Evolutionary conservation across 2,888 invertebrate species (phyloP), one percentile per base, ranked within the genome.

Genomic region (Macaria notata): DNA sequence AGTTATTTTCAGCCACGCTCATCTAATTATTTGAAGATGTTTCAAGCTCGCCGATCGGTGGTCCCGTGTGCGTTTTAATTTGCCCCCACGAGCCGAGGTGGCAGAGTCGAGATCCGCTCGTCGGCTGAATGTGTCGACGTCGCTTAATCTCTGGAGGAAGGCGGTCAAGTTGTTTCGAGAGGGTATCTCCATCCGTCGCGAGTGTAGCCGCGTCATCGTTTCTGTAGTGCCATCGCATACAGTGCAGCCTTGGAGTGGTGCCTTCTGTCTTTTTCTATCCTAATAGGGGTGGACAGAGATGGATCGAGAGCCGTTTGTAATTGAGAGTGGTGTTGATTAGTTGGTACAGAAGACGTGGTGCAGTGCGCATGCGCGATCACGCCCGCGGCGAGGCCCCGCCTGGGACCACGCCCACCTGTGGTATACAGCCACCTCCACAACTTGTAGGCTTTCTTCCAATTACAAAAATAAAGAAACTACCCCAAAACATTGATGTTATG

Each of bases 321-420:
- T 72, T 76, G 70, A 70, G 67, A 72, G 74, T 71, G 63, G 68
- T 68, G 59, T 66, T 68, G 68, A 75, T 75, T 74, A 73, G 73
- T 64, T 66, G 68, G 71, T 70, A 71, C 71, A 75, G 73, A 75
- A 75, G 70, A 70, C 66, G 56, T 65, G 66, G 70, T 71, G 68
- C 59, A 70, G 60, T 61, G 79, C 90, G 90, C 90, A 88, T 88
- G 90, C 90, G 89, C 76, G 69, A 56, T 61, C 78, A 81, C 88
- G 88, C 88, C 88, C 83, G 83, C 73, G 73, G 74, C 61, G 59
- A 72, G 73, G 81, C 87, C 74, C 88, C 89, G 85, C 88, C 90
- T 82, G 84, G 69, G 68, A 70, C 65, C 64, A 85, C 90, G 88
- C 89, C 89, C 89, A 89, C 88, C 87, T 87, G 88, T 87, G 80